Evolutionary conservation across 2,797 vertebrate genomes (phyloP).

Genomic region (Myotis daubentonii): DNA sequence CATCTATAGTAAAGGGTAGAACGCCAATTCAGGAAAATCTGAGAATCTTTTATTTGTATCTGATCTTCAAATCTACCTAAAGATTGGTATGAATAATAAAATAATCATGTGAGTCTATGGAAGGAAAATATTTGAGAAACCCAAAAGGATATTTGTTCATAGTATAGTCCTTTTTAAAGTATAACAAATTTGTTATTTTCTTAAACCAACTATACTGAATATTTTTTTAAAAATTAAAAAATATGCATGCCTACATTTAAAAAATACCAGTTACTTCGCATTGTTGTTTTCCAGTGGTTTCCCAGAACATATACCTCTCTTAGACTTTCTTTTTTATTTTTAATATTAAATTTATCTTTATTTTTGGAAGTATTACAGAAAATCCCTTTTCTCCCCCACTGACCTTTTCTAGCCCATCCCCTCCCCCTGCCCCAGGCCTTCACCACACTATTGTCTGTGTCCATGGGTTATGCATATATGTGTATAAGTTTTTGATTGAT

Average conservation of each 20-base stretch:
- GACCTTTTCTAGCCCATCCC: too few relatives aligned
- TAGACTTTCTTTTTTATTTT: not conserved
- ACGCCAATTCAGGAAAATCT: not conserved
- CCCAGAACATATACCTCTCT: not conserved
- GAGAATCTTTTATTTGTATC: not conserved
- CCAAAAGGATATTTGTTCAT: not conserved
- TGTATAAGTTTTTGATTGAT: not conserved
- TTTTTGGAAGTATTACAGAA: too few relatives aligned
- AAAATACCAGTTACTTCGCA: slow-evolving; percentile 3
- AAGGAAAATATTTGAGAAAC: slow-evolving; percentile 39
- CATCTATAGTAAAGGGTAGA: not conserved
- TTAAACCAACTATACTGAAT: not conserved
- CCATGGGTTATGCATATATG: not conserved
- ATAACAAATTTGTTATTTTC: not conserved
- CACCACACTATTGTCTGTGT: too few relatives aligned
- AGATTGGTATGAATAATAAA: slow-evolving; percentile 15
- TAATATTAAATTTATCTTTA: not conserved
- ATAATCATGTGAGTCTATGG: not conserved
- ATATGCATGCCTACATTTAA: not conserved
- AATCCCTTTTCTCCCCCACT: too few relatives aligned
- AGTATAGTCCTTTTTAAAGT: not conserved
- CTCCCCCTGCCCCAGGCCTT: too few relatives aligned
- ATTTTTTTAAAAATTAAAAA: not conserved
- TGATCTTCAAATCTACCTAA: not conserved
- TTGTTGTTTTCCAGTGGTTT: slow-evolving; percentile 13